Base-by-base conservation (phyloP, 2,888 invertebrate genomes). In the Blastobasis adustella region DNA sequence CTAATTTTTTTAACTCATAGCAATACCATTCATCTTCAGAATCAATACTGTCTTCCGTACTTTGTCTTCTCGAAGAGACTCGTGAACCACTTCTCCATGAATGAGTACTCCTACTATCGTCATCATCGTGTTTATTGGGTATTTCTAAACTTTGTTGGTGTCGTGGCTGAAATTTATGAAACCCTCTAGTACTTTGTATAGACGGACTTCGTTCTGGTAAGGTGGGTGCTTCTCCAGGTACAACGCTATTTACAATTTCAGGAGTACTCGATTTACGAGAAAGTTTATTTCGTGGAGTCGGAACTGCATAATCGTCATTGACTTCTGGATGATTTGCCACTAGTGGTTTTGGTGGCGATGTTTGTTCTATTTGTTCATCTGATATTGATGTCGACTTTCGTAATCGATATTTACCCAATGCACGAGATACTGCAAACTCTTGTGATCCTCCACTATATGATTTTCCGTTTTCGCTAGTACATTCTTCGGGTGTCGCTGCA, bases 21-120 rank as follows among this genome's bases (percentile, higher is more conserved):
- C 95, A 95, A 67, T 96, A 97, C 94, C 96, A 97, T 75, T 97
- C 96, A 70, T 97, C 97, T 80, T 97, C 97, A 37, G 95, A 96
- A 74, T 97, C 97, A 53, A 97, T 96, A 66, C 96, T 96, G 65
- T 96, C 96, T 82, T 97, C 97, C 0, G 96, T 96, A 69, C 96
- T 96, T 81, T 97, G 96, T 49, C 96, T 90, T 60, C 96, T 90
- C 0, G 96, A 96, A 2, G 96, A 96, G 1, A 95, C 94, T 61
- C 95, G 88, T 0, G 96, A 96, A 0, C 95, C 93, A 65, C 96
- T 96, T 62, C 96, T 90, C 90, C 94, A 95, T 0, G 96, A 96
- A 82, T 96, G 94, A 4, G 95, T 96, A 72, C 96, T 96, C 62
- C 93, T 90, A 63, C 93, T 95, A 66, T 96, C 96, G 55, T 96